These are phyloP conservation scores for Stegophylla sp. DNA, from an alignment of 2,888 invertebrate genomes.

Conservation along the genomic window DNA sequence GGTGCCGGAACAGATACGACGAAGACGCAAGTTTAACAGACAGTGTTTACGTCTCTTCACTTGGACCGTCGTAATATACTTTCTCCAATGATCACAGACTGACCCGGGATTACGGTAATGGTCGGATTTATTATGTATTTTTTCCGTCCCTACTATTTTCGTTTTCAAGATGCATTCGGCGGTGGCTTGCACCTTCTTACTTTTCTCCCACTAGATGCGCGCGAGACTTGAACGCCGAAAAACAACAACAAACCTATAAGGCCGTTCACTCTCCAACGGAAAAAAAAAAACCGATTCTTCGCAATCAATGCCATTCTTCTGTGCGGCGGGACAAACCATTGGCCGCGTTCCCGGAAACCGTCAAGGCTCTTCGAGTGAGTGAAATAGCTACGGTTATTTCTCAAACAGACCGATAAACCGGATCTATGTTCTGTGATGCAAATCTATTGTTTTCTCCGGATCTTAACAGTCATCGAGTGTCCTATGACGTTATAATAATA, in stretches of 20 bases:
- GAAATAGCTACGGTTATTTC: slow-evolving; percentile 26
- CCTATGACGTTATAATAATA: slow-evolving; percentile 7
- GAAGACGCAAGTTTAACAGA: slow-evolving; percentile 20
- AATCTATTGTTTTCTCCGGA: slow-evolving; percentile 59
- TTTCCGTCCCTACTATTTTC: slow-evolving; percentile 41
- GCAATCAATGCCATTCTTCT: slow-evolving; percentile 41
- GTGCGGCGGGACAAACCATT: slow-evolving; percentile 26
- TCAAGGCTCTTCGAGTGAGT: slow-evolving; percentile 46
- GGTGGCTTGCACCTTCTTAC: slow-evolving; percentile 18
- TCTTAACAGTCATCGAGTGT: slow-evolving; percentile 50
- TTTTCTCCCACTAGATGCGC: not conserved
- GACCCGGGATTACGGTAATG: slow-evolving; percentile 42
- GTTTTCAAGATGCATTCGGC: slow-evolving; percentile 21
- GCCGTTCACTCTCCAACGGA: slow-evolving; percentile 46
- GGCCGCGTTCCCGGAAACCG: slow-evolving; percentile 52
- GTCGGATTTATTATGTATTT: slow-evolving; percentile 52
- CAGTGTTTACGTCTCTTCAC: slow-evolving; percentile 31
- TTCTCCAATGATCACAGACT: slow-evolving; percentile 55
- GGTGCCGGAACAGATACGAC: slow-evolving; percentile 5
- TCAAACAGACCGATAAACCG: slow-evolving; percentile 54
- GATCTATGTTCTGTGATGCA: slow-evolving; percentile 50
- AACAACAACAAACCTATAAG: slow-evolving; percentile 34
- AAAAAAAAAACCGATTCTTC: slow-evolving; percentile 33
- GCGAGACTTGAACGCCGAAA: not conserved
- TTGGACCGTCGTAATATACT: slow-evolving; percentile 49